Evolutionary conservation across 2,797 vertebrate genomes (phyloP).

Genomic region (Carcharodon carcharias): DNA sequence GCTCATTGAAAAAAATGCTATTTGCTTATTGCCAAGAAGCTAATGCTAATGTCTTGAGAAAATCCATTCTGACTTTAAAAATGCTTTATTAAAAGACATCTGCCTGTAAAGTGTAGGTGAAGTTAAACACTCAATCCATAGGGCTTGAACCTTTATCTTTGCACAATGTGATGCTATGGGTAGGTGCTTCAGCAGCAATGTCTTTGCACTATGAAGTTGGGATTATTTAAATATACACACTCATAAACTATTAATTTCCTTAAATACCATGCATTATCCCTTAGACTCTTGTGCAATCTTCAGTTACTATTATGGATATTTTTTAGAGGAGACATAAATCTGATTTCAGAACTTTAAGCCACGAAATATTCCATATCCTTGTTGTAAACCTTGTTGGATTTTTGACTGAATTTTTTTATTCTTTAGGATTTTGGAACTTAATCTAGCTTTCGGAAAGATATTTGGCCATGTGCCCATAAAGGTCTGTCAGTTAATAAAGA

Average conservation of each 20-base stretch:
- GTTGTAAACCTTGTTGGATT: not conserved
- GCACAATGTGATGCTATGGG: not conserved
- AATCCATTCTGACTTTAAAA: not conserved
- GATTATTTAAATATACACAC: not conserved
- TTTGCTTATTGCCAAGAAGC: not conserved
- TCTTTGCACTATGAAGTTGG: not conserved
- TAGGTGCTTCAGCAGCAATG: not conserved
- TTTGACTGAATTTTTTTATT: not conserved
- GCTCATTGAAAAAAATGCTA: not conserved
- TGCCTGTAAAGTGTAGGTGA: not conserved
- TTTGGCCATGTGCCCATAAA: slow-evolving; percentile 22
- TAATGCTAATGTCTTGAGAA: not conserved
- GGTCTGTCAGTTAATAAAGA: slow-evolving; percentile 35
- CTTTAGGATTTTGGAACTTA: not conserved
- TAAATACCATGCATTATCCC: not conserved
- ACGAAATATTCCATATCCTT: not conserved
- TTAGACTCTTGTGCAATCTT: not conserved
- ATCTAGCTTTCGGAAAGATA: not conserved
- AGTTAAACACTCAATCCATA: not conserved
- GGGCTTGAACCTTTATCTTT: not conserved
- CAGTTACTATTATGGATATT: not conserved
- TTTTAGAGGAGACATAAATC: not conserved
- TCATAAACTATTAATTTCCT: not conserved
- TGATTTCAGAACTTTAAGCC: not conserved
- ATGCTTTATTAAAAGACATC: not conserved